Conservation (phyloP, 2,113 vertebrate species). For the Menidia beryllina region DNA sequence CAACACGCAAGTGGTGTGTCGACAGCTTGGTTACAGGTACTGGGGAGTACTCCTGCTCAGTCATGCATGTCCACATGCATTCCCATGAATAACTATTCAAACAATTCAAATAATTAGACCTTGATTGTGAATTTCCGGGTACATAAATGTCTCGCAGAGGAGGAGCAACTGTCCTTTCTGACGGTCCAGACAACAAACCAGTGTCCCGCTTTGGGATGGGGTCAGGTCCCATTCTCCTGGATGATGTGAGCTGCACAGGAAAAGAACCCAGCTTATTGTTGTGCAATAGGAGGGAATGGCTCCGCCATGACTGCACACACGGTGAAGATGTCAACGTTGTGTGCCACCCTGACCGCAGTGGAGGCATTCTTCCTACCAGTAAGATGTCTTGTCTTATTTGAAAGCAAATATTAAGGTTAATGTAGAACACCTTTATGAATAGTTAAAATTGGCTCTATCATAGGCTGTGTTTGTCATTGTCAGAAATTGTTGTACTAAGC, state of each 20-base stretch:
- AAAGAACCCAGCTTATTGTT: conserved; percentile 87
- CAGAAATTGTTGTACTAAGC: background rate
- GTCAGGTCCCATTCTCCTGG: conserved; percentile 87
- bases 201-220: conserved; percentile 74
- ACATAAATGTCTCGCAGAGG: conserved; percentile 69
- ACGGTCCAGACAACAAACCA: conserved; percentile 48
- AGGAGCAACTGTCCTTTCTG: conserved; percentile 77
- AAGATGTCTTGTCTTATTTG: conserved; percentile 57
- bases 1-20: conserved; percentile 90
- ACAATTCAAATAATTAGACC: background rate
- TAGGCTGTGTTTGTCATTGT: conserved; percentile 5
- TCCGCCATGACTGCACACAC: conserved; percentile 90
- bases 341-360: conserved; percentile 82
- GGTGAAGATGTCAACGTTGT: conserved; percentile 87
- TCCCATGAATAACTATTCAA: background rate
- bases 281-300: conserved; percentile 88
- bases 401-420: background rate
- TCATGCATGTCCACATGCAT: background rate
- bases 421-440: background rate
- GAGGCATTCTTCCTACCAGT: conserved; percentile 81
- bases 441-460: background rate
- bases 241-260: conserved; percentile 92
- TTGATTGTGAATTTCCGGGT: conserved; percentile 1
- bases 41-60: background rate
- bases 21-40: conserved; percentile 94